Conservation (phyloP, 2,113 vertebrate genomes). For the Plectropomus leopardus region DNA sequence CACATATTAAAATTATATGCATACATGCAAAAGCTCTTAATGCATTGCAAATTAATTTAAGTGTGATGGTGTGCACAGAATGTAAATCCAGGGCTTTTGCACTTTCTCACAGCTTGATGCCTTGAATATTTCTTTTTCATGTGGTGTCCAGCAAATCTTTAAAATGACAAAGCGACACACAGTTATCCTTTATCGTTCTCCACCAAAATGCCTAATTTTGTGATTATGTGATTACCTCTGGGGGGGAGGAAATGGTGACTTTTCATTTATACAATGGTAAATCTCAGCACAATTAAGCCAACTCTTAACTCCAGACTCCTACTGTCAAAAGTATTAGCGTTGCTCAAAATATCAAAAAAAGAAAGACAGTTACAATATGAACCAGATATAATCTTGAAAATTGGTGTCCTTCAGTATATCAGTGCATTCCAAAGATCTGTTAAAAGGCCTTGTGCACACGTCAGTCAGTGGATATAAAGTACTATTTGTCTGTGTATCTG, state of each 20-base stretch:
- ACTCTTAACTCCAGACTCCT: conserved; percentile 46
- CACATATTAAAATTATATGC: neutral
- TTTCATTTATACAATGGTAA: conserved; percentile 19
- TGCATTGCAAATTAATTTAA: neutral
- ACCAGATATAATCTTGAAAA: conserved; percentile 56
- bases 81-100: neutral
- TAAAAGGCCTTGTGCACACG: conserved; percentile 16
- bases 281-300: conserved; percentile 43
- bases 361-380: conserved; percentile 31
- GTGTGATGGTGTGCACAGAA: neutral
- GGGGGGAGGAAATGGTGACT: conserved; percentile 18
- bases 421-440: conserved; percentile 31
- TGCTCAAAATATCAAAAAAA: conserved; percentile 34
- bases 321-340: conserved; percentile 50
- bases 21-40: neutral
- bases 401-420: conserved; percentile 34
- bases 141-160: conserved; percentile 25
- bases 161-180: conserved; percentile 31
- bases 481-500: neutral
- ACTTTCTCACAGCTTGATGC: conserved; percentile 11
- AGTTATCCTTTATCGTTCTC: conserved; percentile 25
- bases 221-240: conserved; percentile 31
- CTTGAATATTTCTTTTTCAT: neutral
- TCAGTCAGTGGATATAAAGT: neutral
- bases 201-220: conserved; percentile 33